These are phyloP conservation scores for Sinohyriopsis cumingii DNA, from an alignment of 2,888 invertebrate genomes.

Conservation along the genomic window DNA sequence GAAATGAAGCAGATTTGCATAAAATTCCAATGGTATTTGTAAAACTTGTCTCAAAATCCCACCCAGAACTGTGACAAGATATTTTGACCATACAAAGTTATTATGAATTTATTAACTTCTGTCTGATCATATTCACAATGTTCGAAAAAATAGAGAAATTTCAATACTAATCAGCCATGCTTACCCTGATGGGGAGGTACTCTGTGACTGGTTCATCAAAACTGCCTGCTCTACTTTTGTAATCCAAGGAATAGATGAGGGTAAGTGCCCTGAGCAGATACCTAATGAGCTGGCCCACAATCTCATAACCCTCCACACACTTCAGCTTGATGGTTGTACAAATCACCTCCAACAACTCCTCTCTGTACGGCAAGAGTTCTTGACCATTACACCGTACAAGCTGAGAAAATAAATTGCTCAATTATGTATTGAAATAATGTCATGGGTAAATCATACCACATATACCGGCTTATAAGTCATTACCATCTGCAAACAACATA, in stretches of 20 bases:
- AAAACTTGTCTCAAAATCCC: no score
- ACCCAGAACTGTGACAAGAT: no score
- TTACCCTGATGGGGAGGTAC: slow-evolving; percentile 80
- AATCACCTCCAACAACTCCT: slow-evolving; percentile 79
- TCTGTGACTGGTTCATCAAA: slow-evolving; percentile 80
- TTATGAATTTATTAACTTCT: no score
- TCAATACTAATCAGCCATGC: slow-evolving; percentile 1
- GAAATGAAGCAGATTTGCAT: no score
- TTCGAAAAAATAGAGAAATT: no score
- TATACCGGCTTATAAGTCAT: no score
- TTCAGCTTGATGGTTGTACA: slow-evolving; percentile 81
- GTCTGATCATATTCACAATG: no score
- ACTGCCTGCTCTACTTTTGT: slow-evolving; percentile 77
- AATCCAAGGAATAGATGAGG: slow-evolving; percentile 78
- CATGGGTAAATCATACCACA: neutral
- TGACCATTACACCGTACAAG: slow-evolving; percentile 80
- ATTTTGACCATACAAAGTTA: no score
- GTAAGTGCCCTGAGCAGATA: slow-evolving; percentile 78
- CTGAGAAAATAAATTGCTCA: slow-evolving; percentile 39
- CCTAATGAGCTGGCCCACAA: slow-evolving; percentile 79
- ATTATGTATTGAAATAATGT: neutral
- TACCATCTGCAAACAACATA: no score
- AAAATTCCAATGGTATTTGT: no score
- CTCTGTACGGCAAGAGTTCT: slow-evolving; percentile 79
- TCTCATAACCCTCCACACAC: slow-evolving; percentile 79